These are phyloP conservation scores for Saguinus imperator DNA, from an alignment of 2,113 vertebrate species.

Conservation along the genomic window DNA sequence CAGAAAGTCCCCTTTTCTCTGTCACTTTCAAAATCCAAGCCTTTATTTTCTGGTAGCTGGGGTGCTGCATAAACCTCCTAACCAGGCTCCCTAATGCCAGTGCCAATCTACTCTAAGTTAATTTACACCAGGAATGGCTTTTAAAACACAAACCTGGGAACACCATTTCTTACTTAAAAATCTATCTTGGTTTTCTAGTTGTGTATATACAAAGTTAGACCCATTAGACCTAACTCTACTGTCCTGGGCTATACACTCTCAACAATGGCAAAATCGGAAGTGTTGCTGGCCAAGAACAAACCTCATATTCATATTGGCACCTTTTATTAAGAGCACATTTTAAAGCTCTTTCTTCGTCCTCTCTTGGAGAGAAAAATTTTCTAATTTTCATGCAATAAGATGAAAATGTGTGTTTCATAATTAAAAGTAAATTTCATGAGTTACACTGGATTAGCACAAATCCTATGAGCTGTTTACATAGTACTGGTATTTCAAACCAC, in stretches of 20 bases:
- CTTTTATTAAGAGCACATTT: not conserved
- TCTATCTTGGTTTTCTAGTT: not conserved
- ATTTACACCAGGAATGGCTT: not conserved
- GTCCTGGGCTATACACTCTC: not conserved
- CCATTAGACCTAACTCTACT: not conserved
- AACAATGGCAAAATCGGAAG: not conserved
- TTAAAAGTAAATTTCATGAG: constrained; percentile 78
- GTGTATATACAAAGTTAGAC: not conserved
- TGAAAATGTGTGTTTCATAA: constrained; percentile 69
- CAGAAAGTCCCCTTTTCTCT: not conserved
- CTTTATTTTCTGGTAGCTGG: not conserved
- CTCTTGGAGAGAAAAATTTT: not conserved
- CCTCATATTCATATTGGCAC: not conserved
- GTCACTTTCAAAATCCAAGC: not conserved
- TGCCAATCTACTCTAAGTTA: not conserved
- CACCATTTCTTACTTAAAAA: not conserved
- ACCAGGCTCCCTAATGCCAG: not conserved
- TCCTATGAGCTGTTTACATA: constrained; percentile 68
- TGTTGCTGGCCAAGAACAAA: not conserved
- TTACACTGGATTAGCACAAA: constrained; percentile 70
- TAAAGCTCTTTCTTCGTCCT: constrained; percentile 5
- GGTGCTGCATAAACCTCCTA: not conserved
- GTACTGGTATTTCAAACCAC: constrained; percentile 57
- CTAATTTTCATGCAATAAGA: constrained; percentile 61
- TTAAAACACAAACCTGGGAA: not conserved